Base-by-base conservation (phyloP, 2,888 invertebrate species). In the Dichetophora obliterata region DNA sequence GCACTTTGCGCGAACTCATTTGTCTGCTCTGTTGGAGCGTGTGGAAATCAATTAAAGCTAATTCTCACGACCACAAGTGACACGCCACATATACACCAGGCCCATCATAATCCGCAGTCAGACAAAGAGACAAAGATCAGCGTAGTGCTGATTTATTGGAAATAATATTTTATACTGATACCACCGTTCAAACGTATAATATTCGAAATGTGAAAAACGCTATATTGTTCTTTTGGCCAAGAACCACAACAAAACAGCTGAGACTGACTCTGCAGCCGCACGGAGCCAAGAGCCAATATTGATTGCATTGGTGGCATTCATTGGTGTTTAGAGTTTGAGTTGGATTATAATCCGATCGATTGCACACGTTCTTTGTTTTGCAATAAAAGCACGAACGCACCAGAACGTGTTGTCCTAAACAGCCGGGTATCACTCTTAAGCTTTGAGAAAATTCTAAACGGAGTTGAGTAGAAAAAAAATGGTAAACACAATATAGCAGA, bases 21-120 rank as follows among this genome's bases (percentile, higher is more conserved):
- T 85, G 83, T 78, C 79, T 82, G 74, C 37, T 52, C 11, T 50
- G 79, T 79, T 82, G 82, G 82, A 84, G 83, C 87, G 86, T 88
- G 87, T 87, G 85, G 87, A 88, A 88, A 88, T 87, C 87, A 88
- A 87, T 88, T 88, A 88, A 88, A 86, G 84, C 84, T 83, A 84
- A 84, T 88, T 88, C 87, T 87, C 87, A 88, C 88, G 87, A 88
- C 87, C 87, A 81, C 83, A 79, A 83, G 82, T 81, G 81, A 82
- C 84, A 82, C 82, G 82, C 80, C 81, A 79, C 82, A 82, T 61
- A 73, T 43, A 54, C 37, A 52, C 48, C 54, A 65, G 27, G 54
- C 72, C 59, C 61, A 37, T 16, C 22, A 31, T 57, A 48, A 48
- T 63, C 63, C 54, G 11, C 65, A 54, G n/a, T 52, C 57, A 14